Conservation (phyloP, 2,888 invertebrate species). For the Pseudanteris insignis region DNA sequence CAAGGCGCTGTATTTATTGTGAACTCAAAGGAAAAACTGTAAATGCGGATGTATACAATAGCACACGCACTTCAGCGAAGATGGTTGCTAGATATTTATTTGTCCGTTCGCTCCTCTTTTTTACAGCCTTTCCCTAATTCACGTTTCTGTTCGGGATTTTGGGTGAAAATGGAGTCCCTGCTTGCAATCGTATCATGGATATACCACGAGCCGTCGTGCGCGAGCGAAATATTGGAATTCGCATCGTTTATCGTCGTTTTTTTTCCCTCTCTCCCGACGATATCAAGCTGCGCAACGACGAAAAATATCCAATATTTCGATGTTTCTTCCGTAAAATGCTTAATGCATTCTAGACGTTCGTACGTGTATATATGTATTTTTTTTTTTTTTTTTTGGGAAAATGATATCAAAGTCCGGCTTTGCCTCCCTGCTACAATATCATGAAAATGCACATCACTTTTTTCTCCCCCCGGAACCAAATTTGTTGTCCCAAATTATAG, state of each 20-base stretch:
- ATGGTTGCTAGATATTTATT: slow-evolving; percentile 27
- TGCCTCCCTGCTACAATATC: slow-evolving; percentile 3
- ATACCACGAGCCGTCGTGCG: slow-evolving; percentile 20
- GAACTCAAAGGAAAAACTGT: background rate
- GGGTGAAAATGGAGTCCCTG: slow-evolving; percentile 34
- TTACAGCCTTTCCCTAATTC: slow-evolving; percentile 33
- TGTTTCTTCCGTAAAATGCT: slow-evolving; percentile 36
- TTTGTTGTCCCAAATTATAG: slow-evolving; percentile 16
- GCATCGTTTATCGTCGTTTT: slow-evolving; percentile 37
- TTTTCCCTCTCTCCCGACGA: slow-evolving; percentile 16
- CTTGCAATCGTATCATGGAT: slow-evolving; percentile 33
- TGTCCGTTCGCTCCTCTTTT: slow-evolving; percentile 24
- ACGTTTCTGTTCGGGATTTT: slow-evolving; percentile 32
- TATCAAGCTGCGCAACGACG: slow-evolving; percentile 29
- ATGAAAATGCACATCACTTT: slow-evolving; percentile 26
- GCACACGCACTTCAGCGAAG: slow-evolving; percentile 17
- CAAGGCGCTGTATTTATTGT: background rate
- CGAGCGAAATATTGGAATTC: slow-evolving; percentile 40
- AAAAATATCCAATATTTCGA: slow-evolving; percentile 37
- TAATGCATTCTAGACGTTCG: slow-evolving; percentile 37
- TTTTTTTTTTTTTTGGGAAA: slow-evolving; percentile 3
- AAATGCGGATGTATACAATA: slow-evolving; percentile 1
- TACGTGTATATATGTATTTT: slow-evolving; percentile 18
- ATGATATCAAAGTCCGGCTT: background rate
- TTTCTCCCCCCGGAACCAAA: background rate